Base-by-base conservation (phyloP, 2,113 vertebrate genomes). In the Nyctereutes procyonoides region DNA sequence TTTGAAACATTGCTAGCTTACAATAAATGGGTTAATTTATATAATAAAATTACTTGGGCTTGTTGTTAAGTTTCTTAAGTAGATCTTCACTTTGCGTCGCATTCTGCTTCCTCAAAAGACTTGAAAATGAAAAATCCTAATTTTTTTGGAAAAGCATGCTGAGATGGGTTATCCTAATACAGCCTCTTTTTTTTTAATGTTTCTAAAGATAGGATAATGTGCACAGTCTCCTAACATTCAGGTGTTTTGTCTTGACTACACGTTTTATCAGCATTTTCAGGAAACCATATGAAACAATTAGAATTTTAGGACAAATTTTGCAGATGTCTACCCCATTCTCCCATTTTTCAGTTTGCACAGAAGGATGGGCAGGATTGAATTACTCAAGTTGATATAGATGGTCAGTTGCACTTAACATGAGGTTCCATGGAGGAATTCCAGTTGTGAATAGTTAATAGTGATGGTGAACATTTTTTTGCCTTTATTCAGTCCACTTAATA, bases 1-100 rank as follows among this genome's bases (percentile, higher is more conserved):
- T 71, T n/a, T 38, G 60, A 67, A 80, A 71, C 11, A 2, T 82
- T 32, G n/a, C 32, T 82, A 38, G 69, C 77, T 85, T 81, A 13
- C 32, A 98, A 98, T 98, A 98, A 98, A 98, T 92, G 97, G 95
- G 92, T 97, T 98, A 97, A 97, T 97, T 98, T 98, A 96, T 97
- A 3, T 82, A 76, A 95, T 24, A 32, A 76, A 77, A 30, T 71
- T 76, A 14, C 2, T 48, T 93, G 80, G 91, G 22, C 48, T 77
- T 74, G 17, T 24, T 63, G 20, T 73, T 95, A 60, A 65, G 63
- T 93, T 38, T 87, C 11, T 91, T 90, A 12, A 51, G 30, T 74
- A 43, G 51, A 51, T 2, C 1, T 60, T 76, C 32, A 30, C 20
- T 28, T 83, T 89, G 24, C 22, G 43, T 74, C 90, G n/a, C 15